Evolutionary conservation across 2,113 vertebrate genomes (phyloP).

Genomic region (Morone saxatilis): DNA sequence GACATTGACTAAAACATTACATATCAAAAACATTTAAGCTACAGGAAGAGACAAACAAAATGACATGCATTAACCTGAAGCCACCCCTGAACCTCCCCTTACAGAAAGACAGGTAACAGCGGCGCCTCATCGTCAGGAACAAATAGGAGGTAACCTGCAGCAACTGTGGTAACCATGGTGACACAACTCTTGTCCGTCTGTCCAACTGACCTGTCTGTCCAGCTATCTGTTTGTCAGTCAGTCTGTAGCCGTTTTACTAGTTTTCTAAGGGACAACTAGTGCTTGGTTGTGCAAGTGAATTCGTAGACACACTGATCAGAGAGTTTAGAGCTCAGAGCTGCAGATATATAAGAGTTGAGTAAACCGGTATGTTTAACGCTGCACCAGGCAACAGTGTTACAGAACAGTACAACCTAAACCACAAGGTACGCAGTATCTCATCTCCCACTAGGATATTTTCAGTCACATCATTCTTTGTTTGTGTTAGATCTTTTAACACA

Average conservation of each 20-base stretch:
- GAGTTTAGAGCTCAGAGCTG: constrained; percentile 52
- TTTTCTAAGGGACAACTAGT: not conserved
- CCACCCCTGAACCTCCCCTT: constrained; percentile 70
- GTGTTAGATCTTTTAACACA: not conserved
- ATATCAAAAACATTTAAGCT: constrained; percentile 7
- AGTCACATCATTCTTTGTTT: not conserved
- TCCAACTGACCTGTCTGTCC: constrained; percentile 69
- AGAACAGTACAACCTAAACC: not conserved
- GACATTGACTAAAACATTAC: not conserved
- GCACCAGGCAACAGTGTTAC: constrained; percentile 10
- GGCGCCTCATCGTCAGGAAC: constrained; percentile 69
- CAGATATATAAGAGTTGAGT: constrained; percentile 36
- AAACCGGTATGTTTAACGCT: constrained; percentile 32
- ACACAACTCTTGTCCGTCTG: constrained; percentile 66
- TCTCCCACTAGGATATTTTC: not conserved
- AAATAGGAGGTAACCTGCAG: constrained; percentile 83
- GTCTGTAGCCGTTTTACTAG: constrained; percentile 28
- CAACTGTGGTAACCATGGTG: constrained; percentile 65
- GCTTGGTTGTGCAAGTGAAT: constrained; percentile 52
- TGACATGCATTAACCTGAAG: constrained; percentile 69
- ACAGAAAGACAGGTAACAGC: constrained; percentile 82
- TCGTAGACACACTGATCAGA: constrained; percentile 23
- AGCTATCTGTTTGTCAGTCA: constrained; percentile 54
- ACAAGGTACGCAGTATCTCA: not conserved
- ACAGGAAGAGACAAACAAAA: not conserved